Base-by-base conservation (phyloP, 2,113 vertebrate species). In the Zingel zingel region DNA sequence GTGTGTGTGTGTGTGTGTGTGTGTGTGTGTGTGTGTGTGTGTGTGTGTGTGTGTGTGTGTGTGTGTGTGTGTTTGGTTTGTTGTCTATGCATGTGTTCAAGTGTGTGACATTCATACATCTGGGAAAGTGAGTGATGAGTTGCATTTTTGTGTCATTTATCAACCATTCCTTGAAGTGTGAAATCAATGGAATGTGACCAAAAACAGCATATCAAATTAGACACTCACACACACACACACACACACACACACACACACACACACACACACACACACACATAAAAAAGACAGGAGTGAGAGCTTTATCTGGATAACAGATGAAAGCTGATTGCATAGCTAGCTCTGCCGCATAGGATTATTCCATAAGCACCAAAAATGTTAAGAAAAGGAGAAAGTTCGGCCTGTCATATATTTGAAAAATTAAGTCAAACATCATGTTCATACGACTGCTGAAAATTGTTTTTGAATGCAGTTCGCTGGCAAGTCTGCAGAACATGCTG, bases 101-200 rank as follows among this genome's bases (percentile, higher is more conserved):
- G 59, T 67, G 58, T 70, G 54, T 43, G 68, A 62, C 78, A 72
- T 71, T 61, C 70, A 30, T 74, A 65, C 30, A 79, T 77, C 54
- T 75, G 74, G 63, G 57, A 69, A 74, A 77, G 48, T 77, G 64
- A 86, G 54, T 67, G 79, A 85, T 86, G 84, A 82, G 58, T 51
- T 53, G 47, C 5, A 5, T 73, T 73, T 77, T 57, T 63, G 73
- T 63, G 70, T 86, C 27, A 81, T 77, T 88, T 56, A 47, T 87
- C 65, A 68, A 30, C 48, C 59, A 21, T 81, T 74, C 39, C 56
- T 77, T 73, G 19, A 75, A 54, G 67, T 75, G 64, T 50, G 66
- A 90, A 80, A 82, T 74, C 68, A 62, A 12, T 66, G 74, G 47
- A 7, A 73, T 54, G 83, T 14, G 70, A 81, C 58, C 58, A 71